Evolutionary conservation across 2,888 invertebrate genomes (phyloP), one percentile per base, ranked within the genome.

Genomic region (Cyaniris semiargus): DNA sequence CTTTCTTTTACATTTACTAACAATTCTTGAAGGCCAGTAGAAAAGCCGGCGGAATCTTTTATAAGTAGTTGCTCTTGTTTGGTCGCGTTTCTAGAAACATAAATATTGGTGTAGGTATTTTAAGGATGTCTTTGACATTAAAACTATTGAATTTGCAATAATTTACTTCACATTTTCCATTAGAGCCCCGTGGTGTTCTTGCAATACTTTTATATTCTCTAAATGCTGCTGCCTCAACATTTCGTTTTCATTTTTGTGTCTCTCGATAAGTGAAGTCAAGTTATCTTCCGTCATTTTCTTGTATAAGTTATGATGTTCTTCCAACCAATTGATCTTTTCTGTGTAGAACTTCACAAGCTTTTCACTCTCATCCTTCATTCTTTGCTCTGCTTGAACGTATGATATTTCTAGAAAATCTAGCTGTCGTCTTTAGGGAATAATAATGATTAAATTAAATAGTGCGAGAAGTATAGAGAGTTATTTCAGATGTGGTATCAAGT

Each of bases 301-400:
- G 79, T 91, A 91, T 58, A 91, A 81, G 18, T 87, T 85, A 79
- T 95, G 94, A 80, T 95, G 95, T 76, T 95, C 94, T 79, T 95
- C 94, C 27, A 95, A 83, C 88, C 93, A 90, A 74, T 86, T 85
- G 58, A 95, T 89, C 85, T 95, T 95, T 80, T 94, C 94, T 3
- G 92, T 88, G 79, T 94, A 94, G 80, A 91, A 92, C 80, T 90
- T 92, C 0, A 91, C 88, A 3, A 95, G 79, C 80, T 92, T 92
- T 6, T 94, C 94, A 79, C 94, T 92, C 86, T 96, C 96, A 38
- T 93, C 93, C 84, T 95, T 95, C 87, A 96, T 91, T 81, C 95
- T 89, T 79, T 94, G 95, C 84, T 96, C 96, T 0, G 95, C 87
- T 81, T 95, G 94, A 78, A 88, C 92, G 71, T 95, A 84, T 0